phyloP scores from a whole-genome alignment of 2,113 vertebrate genomes.

The Phalacrocorax aristotelis region DNA sequence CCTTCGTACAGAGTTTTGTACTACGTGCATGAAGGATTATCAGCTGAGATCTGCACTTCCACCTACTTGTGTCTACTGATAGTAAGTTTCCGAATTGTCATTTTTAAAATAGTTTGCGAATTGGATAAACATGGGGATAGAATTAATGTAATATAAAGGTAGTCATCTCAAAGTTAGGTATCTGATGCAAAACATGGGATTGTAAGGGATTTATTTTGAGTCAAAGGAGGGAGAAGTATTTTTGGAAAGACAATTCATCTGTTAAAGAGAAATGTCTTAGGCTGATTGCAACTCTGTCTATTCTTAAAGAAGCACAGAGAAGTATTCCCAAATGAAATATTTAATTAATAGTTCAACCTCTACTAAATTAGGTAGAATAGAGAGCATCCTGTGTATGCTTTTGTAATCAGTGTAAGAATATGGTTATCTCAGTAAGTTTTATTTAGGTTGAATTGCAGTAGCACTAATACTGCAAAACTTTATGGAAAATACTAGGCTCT shows the following conservation, averaged over 20 bases:
- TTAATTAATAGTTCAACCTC: neutral
- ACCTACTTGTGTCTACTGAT: accelerated
- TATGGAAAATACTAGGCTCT: neutral
- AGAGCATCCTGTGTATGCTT: neutral
- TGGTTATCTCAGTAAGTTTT: neutral
- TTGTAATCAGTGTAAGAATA: neutral
- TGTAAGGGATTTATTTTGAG: neutral
- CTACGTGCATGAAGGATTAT: neutral
- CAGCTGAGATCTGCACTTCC: neutral
- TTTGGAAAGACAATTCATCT: neutral
- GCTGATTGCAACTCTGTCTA: neutral
- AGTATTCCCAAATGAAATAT: neutral
- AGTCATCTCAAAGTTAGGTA: accelerated
- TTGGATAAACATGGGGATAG: neutral
- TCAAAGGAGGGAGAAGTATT: neutral
- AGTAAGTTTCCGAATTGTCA: neutral
- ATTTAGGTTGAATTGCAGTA: neutral
- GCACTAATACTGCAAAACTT: neutral
- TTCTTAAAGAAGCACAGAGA: neutral
- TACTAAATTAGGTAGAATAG: neutral
- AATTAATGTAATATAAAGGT: neutral
- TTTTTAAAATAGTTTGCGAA: neutral
- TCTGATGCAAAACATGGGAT: neutral
- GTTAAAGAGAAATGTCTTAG: neutral
- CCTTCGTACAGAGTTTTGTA: neutral